Base-by-base conservation (phyloP, 2,888 invertebrate genomes). In the Stenchaetothrips biformis region DNA sequence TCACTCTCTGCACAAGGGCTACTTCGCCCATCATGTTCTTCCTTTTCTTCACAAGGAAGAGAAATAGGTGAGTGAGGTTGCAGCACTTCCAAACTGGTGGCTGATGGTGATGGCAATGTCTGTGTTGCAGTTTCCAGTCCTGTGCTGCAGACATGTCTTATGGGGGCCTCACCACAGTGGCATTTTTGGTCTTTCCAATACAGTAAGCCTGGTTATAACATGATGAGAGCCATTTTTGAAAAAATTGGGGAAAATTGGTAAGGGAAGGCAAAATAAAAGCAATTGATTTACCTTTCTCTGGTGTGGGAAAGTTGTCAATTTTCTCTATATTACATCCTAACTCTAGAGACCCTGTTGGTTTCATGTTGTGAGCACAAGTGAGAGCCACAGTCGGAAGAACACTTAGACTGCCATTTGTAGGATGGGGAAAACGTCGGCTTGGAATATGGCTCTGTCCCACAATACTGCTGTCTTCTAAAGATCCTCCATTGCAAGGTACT, bases 1-100 rank as follows among this genome's bases (percentile, higher is more conserved):
- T 92, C 91, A 11, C 91, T 92, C 85, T 93, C 93, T 81, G 90
- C 90, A 83, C 91, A n/a, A 21, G 74, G 53, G n/a, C 80, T 11
- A 81, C 82, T 25, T 80, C 80, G 67, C 80, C 80, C 79, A 53
- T 59, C 77, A 27, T 80, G 79, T 53, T 80, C 80, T 37, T 81
- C 81, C 48, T 74, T 74, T 21, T 74, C 25, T 8, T 74, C 67
- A 74, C 25, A 25, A 11, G 53, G 53, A 53, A 18, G 53, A 53
- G 53, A 53, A 18, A 21, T 7, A 21, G 67, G 25, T 9, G 67
- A 74, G 21, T 74, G 67, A 2, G 67, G 67, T 21, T 74, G 67
- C 25, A 74, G 25, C 25, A 7, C 67, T 21, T 74, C 67, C 8
- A 74, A 25, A 25, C 67, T 74, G 25, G 67, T 25, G 25, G 67